These are phyloP conservation scores for Aramus guarauna DNA, from an alignment of 2,113 vertebrate species.

Conservation along the genomic window DNA sequence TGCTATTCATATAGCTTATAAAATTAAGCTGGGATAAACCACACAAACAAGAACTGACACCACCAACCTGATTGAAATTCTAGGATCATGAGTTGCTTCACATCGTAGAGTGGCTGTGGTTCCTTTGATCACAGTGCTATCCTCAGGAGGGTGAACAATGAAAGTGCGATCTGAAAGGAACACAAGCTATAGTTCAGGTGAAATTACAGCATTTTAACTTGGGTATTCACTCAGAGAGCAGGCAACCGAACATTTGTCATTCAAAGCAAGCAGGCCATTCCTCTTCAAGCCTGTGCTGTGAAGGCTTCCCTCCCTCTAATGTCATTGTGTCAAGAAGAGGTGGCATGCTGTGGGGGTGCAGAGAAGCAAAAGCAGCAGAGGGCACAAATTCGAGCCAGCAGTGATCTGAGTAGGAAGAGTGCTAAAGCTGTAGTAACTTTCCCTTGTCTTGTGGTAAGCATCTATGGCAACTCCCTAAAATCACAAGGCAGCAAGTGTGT, in stretches of 20 bases:
- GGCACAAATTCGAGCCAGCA: rapidly evolving
- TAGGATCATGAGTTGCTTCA: constrained; percentile 85
- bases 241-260: not conserved
- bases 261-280: not conserved
- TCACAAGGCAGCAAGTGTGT: not conserved
- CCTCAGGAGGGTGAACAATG: constrained; percentile 84
- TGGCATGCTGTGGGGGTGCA: not conserved
- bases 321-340: not conserved
- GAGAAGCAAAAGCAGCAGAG: not conserved
- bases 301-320: not conserved
- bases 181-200: constrained; percentile 27
- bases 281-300: not conserved
- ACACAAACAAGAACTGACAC: not conserved
- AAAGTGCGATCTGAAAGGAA: constrained; percentile 84
- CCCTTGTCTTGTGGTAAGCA: not conserved
- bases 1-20: not conserved
- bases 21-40: constrained; percentile 5
- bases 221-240: not conserved
- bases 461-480: not conserved
- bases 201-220: not conserved
- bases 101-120: constrained; percentile 87
- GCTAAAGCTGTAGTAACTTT: not conserved
- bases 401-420: not conserved
- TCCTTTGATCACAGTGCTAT: constrained; percentile 92
- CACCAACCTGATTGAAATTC: constrained; percentile 83